Percentiles rank a stretch among this genome's conserved stretches.
These are phyloP conservation scores for Dorcus parallelipipedus DNA, from an alignment of 2,888 invertebrate genomes.

Conservation along the genomic window DNA sequence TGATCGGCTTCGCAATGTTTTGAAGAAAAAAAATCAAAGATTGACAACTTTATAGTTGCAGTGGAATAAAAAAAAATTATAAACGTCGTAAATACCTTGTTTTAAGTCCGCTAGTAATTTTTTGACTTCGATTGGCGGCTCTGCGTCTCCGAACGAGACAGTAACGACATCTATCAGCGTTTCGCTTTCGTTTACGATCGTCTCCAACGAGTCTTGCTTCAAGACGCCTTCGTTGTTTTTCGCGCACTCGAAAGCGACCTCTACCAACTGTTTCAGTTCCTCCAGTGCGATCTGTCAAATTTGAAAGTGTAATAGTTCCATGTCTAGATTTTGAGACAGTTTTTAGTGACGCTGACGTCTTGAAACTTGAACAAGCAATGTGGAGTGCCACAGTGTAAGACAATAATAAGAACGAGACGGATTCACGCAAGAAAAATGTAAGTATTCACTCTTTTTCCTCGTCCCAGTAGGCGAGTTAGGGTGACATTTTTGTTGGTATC, in stretches of 20 bases:
- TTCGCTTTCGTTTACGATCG: constrained; percentile 25
- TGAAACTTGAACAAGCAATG: too few relatives aligned
- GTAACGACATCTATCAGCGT: constrained; percentile 28
- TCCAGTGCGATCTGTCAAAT: constrained; percentile 22
- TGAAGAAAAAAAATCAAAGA: too few relatives aligned
- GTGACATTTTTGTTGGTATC: too few relatives aligned
- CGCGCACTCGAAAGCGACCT: constrained; percentile 1
- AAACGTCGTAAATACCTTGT: too few relatives aligned
- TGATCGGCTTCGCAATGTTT: too few relatives aligned
- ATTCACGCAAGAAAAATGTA: too few relatives aligned
- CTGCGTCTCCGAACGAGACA: constrained; percentile 23
- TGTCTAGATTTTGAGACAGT: not conserved
- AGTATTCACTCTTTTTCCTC: too few relatives aligned
- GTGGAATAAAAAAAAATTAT: too few relatives aligned
- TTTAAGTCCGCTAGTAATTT: too few relatives aligned
- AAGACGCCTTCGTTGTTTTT: constrained; percentile 4
- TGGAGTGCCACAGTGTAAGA: not conserved
- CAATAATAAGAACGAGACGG: not conserved
- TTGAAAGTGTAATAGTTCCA: not conserved
- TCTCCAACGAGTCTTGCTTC: constrained; percentile 10
- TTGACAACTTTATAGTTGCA: too few relatives aligned
- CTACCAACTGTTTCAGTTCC: constrained; percentile 15
- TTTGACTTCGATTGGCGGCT: not conserved
- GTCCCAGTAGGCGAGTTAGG: too few relatives aligned
- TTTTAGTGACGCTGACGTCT: not conserved